Evolutionary conservation across 1,140 invertebrate species (phyloP), one percentile per base, ranked within the genome.

Genomic region (Tribolium castaneum): DNA sequence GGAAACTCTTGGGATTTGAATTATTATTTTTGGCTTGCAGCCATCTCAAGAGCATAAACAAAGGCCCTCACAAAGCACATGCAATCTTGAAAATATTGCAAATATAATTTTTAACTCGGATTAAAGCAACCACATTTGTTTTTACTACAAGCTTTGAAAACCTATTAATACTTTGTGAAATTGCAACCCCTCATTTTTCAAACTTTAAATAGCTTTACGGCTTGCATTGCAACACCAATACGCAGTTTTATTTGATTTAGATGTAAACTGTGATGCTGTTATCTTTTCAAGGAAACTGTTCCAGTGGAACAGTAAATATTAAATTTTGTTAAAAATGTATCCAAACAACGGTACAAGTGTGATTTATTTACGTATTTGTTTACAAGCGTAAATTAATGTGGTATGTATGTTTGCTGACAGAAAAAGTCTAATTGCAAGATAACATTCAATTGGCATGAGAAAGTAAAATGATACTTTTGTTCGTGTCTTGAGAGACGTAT

Each of bases 231-330:
- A 66, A 13, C 59, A 45, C 9, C 59, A 14, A 66, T 66, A 66
- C 25, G 12, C 30, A 12, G 35, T 35, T 66, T 66, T 66, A 66
- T 66, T 66, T 35, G n/a, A 34, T 22, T n/a, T 14, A 35, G 3
- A 66, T 12, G 59, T 66, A 39, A 66, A 66, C 30, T 16, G 7
- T 22, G 14, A 0, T 59, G 6, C 19, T 45, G 59, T 35, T 66
- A 52, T 59, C 59, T 66, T 13, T 66, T 14, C 59, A 66, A 66
- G 59, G 59, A 39, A 13, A 12, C 4, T 25, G 59, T 35, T 66
- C 12, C 59, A 66, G n/a, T 66, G 13, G 34, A 66, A 35, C n/a
- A 66, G 7, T 35, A 66, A 66, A 66, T 66, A 66, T 45, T 45
- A 45, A 4, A 45, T 4, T 45, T 45, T 45, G 39, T 45, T 45